Percentiles rank a stretch among this genome's conserved stretches.
These are phyloP conservation scores for Threskiornis aethiopicus DNA, from an alignment of 2,797 vertebrate species.

Conservation along the genomic window DNA sequence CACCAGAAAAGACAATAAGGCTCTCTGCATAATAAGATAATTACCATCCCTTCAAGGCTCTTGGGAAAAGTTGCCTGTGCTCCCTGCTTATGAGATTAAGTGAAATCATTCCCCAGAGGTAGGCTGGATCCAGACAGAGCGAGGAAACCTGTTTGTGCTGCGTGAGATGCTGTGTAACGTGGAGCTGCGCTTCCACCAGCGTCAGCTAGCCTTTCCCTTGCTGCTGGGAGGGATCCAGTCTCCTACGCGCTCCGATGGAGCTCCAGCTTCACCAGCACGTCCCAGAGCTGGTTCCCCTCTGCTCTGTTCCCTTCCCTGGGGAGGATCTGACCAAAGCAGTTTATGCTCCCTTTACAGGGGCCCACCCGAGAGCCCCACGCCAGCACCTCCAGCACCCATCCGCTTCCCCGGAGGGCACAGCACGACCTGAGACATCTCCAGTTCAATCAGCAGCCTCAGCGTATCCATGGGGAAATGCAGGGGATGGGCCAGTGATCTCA, in stretches of 20 bases:
- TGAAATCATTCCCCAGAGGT: neutral
- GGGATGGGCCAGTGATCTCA: neutral
- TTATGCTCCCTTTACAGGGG: neutral
- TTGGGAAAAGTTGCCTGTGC: neutral
- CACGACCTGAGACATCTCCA: neutral
- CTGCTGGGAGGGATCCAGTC: neutral
- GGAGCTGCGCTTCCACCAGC: neutral
- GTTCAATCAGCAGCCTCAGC: neutral
- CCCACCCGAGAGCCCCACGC: neutral
- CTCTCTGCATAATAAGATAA: neutral
- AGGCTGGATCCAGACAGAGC: neutral
- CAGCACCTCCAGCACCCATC: neutral
- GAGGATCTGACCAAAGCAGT: neutral
- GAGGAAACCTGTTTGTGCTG: neutral
- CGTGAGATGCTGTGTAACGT: neutral
- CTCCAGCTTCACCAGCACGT: neutral
- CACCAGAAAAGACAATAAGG: neutral
- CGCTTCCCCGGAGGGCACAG: neutral
- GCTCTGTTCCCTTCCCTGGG: neutral
- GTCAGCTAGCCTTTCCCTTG: neutral
- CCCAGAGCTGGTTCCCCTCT: neutral
- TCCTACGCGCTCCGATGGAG: accelerated
- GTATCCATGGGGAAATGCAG: neutral
- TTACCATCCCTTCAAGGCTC: neutral
- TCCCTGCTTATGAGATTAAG: neutral